Percentiles rank a stretch among this genome's conserved stretches.
Conservation (phyloP, 2,888 invertebrate species). For the Dryadula phaetusa region DNA sequence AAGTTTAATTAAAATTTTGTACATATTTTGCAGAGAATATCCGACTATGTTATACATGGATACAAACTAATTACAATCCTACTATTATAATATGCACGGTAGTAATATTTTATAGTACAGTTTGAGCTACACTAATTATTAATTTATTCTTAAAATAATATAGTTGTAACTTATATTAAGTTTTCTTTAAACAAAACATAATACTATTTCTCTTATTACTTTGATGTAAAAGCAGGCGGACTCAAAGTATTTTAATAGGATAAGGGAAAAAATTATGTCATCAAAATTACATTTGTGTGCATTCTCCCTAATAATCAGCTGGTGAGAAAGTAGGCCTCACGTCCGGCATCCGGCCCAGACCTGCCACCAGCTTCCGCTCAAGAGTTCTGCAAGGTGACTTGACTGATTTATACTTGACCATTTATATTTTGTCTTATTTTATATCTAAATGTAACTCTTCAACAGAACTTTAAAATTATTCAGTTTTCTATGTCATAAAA, state of each 20-base stretch:
- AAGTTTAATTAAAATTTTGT: slow-evolving; percentile 63
- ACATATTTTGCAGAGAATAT: slow-evolving; percentile 35
- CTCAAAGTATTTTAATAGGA: too few species aligned
- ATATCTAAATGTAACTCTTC: slow-evolving; percentile 8
- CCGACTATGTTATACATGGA: neutral
- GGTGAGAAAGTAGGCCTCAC: slow-evolving; percentile 69
- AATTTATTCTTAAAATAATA: too few species aligned
- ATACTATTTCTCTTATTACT: too few species aligned
- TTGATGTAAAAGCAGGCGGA: too few species aligned
- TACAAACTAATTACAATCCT: slow-evolving; percentile 17
- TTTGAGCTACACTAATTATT: neutral
- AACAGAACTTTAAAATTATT: neutral
- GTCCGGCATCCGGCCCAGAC: slow-evolving; percentile 60
- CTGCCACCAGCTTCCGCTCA: slow-evolving; percentile 64
- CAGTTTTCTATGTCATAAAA: slow-evolving; percentile 21
- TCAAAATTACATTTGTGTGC: neutral
- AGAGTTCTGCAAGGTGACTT: slow-evolving; percentile 56
- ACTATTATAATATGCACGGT: neutral
- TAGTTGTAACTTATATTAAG: too few species aligned
- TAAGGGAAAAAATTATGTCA: too few species aligned
- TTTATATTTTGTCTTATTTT: slow-evolving; percentile 38
- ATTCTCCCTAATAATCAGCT: slow-evolving; percentile 51
- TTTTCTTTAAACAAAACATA: too few species aligned
- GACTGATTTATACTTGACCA: slow-evolving; percentile 46
- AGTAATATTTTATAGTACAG: neutral